Evolutionary conservation across 2,797 vertebrate genomes (phyloP).

Genomic region (Siniperca undulata): DNA sequence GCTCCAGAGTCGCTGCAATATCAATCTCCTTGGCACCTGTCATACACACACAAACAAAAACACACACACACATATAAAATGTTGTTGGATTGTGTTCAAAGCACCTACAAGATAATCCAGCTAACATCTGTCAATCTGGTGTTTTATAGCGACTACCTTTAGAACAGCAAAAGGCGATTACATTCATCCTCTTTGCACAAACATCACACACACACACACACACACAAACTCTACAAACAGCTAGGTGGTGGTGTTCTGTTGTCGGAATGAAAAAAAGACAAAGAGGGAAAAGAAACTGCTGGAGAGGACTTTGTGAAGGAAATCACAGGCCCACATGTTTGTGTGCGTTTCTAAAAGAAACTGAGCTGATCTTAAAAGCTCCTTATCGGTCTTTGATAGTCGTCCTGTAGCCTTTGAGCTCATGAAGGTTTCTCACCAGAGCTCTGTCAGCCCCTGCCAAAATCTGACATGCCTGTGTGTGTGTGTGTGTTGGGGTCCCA

Average conservation of each 20-base stretch:
- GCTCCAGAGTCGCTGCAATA: slow-evolving; percentile 97
- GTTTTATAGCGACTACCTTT: slow-evolving; percentile 49
- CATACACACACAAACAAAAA: slow-evolving; percentile 63
- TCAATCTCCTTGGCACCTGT: slow-evolving; percentile 99
- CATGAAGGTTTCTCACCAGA: slow-evolving; percentile 11
- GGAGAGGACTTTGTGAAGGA: slow-evolving; percentile 24
- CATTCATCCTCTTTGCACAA: slow-evolving; percentile 51
- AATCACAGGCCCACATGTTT: slow-evolving; percentile 26
- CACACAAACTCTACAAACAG: slow-evolving; percentile 20
- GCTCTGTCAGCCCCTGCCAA: slow-evolving; percentile 40
- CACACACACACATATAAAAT: slow-evolving; percentile 17
- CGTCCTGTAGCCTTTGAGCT: slow-evolving; percentile 37
- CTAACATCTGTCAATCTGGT: slow-evolving; percentile 84
- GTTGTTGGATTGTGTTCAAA: slow-evolving; percentile 79
- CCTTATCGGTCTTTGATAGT: slow-evolving; percentile 25
- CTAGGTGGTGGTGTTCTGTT: slow-evolving; percentile 35
- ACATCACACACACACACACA: slow-evolving; percentile 18
- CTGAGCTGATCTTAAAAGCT: slow-evolving; percentile 41
- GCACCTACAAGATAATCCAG: slow-evolving; percentile 79
- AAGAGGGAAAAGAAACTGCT: slow-evolving; percentile 28
- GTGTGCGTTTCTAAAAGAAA: slow-evolving; percentile 12
- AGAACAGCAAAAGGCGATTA: slow-evolving; percentile 52
- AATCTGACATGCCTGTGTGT: slow-evolving; percentile 12
- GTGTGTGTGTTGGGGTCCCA: slow-evolving; percentile 2
- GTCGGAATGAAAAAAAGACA: slow-evolving; percentile 28